Conservation (phyloP, 2,797 vertebrate species). For the Myotis findleyi region DNA sequence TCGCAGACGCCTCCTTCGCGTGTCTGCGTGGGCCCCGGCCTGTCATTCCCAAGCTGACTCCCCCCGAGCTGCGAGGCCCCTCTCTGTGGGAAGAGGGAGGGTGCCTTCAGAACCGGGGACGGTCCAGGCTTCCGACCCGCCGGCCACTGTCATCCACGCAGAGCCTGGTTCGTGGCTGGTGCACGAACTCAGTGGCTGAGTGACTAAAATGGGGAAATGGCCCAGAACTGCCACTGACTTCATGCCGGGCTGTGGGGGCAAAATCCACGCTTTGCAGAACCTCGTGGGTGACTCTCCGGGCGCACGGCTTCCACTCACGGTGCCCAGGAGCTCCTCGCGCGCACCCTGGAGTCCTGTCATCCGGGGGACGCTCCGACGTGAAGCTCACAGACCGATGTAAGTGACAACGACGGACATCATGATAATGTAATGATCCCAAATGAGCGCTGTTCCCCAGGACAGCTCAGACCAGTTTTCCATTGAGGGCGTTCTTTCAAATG, state of each 20-base stretch:
- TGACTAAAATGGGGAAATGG: slow-evolving; percentile 15
- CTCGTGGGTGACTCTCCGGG: neutral
- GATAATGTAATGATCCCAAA: neutral
- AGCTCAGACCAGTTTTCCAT: neutral
- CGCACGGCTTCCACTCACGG: neutral
- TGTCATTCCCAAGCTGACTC: slow-evolving; percentile 9
- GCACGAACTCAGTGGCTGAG: neutral
- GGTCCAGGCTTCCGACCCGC: neutral
- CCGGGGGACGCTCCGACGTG: neutral
- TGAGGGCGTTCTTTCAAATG: neutral
- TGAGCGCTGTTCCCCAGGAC: neutral
- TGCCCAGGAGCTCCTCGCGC: fast-evolving
- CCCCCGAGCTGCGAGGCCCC: neutral
- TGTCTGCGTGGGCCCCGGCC: neutral
- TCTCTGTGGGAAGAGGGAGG: neutral
- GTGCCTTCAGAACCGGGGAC: neutral
- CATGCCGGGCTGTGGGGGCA: neutral
- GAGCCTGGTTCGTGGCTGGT: neutral
- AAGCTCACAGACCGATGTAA: neutral
- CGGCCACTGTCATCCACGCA: neutral
- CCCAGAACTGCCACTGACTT: neutral
- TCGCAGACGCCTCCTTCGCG: slow-evolving; percentile 30
- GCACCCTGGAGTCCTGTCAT: neutral
- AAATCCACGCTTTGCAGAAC: neutral
- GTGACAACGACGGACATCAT: neutral